Evolutionary conservation across 2,888 invertebrate genomes (phyloP).

Genomic region (Glaucopsyche alexis): DNA sequence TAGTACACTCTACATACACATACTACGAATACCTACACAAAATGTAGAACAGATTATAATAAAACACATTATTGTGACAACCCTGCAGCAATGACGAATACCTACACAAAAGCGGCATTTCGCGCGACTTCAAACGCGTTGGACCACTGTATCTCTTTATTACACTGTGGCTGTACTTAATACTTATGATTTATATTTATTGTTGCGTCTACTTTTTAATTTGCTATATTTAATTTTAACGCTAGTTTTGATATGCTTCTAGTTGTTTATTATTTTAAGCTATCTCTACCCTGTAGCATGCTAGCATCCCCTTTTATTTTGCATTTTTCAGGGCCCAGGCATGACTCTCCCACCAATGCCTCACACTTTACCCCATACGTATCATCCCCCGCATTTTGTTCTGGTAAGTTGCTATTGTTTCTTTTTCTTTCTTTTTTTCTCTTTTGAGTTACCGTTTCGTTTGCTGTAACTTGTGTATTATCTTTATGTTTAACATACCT

Average conservation of each 20-base stretch:
- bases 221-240: slow-evolving; percentile 1
- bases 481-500: neutral
- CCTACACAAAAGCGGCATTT: too few species aligned
- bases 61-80: too few species aligned
- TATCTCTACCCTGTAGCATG: slow-evolving; percentile 67
- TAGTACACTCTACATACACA: too few species aligned
- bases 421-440: slow-evolving; percentile 43
- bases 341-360: slow-evolving; percentile 76
- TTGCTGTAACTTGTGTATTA: slow-evolving; percentile 1
- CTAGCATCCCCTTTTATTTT: slow-evolving; percentile 62
- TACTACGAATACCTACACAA: too few species aligned
- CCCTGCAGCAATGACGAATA: too few species aligned
- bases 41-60: too few species aligned
- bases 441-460: slow-evolving; percentile 33
- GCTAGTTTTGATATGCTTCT: slow-evolving; percentile 18
- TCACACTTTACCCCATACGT: slow-evolving; percentile 78
- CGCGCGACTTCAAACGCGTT: too few species aligned
- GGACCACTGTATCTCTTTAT: too few species aligned
- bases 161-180: too few species aligned
- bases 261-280: slow-evolving; percentile 23
- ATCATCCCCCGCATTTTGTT: slow-evolving; percentile 78
- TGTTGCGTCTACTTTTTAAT: neutral
- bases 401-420: slow-evolving; percentile 69
- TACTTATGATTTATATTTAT: slow-evolving; percentile 13
- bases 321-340: slow-evolving; percentile 78